phyloP scores from a whole-genome alignment of 2,797 vertebrate species.

The Sebastes cheni region DNA sequence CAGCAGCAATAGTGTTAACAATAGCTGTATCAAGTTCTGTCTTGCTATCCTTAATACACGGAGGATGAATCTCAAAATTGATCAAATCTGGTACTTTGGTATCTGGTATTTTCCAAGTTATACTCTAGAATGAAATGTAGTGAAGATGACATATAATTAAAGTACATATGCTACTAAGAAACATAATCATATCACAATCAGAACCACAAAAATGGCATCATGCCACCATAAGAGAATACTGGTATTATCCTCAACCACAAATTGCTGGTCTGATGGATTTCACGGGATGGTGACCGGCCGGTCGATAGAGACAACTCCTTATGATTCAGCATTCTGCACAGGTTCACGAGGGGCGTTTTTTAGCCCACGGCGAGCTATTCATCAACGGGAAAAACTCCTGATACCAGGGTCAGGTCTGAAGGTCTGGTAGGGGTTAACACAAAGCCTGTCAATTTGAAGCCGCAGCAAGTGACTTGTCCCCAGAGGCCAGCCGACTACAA shows the following conservation, averaged over 20 bases:
- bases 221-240: constrained; percentile 24
- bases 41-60: not conserved
- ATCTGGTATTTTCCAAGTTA: not conserved
- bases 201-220: not conserved
- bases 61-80: not conserved
- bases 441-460: constrained; percentile 14
- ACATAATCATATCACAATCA: not conserved
- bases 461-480: not conserved
- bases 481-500: not conserved
- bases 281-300: constrained; percentile 19
- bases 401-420: constrained; percentile 47
- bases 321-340: constrained; percentile 65
- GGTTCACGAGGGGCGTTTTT: constrained; percentile 32
- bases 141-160: not conserved
- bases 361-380: constrained; percentile 29
- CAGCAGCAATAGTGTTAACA: not conserved
- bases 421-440: constrained; percentile 42
- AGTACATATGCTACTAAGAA: not conserved
- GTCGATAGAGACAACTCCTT: constrained; percentile 43
- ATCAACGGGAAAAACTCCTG: constrained; percentile 47
- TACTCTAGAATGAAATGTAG: not conserved
- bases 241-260: constrained; percentile 18
- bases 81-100: not conserved
- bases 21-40: not conserved
- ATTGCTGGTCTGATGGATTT: constrained; percentile 42